Percentiles rank a stretch among this genome's conserved stretches.
Evolutionary conservation across 23 tunicate species (phyloP).

Genomic region (Trididemnum nubilum): DNA sequence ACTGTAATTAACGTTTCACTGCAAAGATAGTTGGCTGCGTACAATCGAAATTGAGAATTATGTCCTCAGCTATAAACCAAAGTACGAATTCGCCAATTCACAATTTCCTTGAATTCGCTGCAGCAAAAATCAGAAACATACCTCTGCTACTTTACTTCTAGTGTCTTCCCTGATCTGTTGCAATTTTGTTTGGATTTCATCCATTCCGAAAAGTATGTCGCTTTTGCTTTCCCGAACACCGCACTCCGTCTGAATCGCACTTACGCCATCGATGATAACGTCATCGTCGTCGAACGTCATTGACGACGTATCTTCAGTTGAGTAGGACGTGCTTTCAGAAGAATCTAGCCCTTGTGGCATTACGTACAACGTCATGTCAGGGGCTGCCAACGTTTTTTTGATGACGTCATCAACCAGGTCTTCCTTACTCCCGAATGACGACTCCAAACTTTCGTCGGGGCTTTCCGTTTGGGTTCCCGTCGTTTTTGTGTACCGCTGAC

Average conservation of each 20-base stretch:
- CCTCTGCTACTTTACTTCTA: not conserved
- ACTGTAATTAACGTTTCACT: no score
- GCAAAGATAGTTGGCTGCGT: no score
- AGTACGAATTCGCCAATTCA: no score
- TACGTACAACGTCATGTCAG: not conserved
- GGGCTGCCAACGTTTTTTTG: not conserved
- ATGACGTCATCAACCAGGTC: not conserved
- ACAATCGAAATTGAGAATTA: no score
- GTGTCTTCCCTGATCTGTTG: slow-evolving; percentile 9
- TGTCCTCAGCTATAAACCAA: no score
- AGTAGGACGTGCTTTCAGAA: slow-evolving; percentile 9
- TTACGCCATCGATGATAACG: not conserved
- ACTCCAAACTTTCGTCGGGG: not conserved
- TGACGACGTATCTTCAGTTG: slow-evolving; percentile 28
- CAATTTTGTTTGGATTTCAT: slow-evolving; percentile 8
- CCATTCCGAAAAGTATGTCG: not conserved
- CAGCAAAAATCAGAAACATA: no score
- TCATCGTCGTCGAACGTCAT: slow-evolving; percentile 29
- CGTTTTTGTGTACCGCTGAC: not conserved
- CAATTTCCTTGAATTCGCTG: no score
- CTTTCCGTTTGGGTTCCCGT: not conserved
- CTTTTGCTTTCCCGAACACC: not conserved
- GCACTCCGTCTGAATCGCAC: no score
- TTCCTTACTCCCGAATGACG: not conserved
- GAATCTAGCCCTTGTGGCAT: not conserved